These are phyloP conservation scores for Tachyglossus aculeatus DNA, from an alignment of 2,797 vertebrate genomes.

Conservation along the genomic window DNA sequence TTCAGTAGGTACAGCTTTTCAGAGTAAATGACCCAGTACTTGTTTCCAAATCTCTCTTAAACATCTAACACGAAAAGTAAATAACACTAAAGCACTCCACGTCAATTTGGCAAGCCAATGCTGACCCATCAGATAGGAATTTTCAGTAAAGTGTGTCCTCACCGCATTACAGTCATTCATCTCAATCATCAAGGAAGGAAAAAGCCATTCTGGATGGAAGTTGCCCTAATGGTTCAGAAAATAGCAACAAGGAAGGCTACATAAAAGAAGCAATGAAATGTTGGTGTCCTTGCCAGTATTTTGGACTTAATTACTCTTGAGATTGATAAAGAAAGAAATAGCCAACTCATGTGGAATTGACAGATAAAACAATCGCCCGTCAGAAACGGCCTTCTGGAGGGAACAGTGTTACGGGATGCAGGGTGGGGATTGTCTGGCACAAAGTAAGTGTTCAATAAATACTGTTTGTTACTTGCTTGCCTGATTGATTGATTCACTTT, in stretches of 20 bases:
- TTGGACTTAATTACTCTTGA: conserved; percentile 4
- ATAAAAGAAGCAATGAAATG: conserved; percentile 36
- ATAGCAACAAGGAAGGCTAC: conserved; percentile 7
- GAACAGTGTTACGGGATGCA: no score
- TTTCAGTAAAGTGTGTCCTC: conserved; percentile 71
- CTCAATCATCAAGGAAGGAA: conserved; percentile 78
- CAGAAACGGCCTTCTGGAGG: background rate
- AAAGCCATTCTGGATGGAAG: conserved; percentile 77
- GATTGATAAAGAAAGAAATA: background rate
- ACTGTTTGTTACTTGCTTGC: no score
- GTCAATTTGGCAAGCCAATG: conserved; percentile 36
- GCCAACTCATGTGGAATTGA: background rate
- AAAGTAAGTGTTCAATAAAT: no score
- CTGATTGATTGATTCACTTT: no score
- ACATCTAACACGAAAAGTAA: conserved; percentile 22
- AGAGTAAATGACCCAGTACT: conserved; percentile 17
- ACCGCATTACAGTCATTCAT: conserved; percentile 77
- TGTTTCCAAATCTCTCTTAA: conserved; percentile 34
- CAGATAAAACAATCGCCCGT: background rate
- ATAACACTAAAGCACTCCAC: background rate
- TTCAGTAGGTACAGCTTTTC: conserved; percentile 31
- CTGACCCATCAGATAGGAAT: conserved; percentile 76
- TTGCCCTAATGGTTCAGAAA: conserved; percentile 65
- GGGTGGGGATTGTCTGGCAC: no score
- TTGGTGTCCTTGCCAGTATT: background rate